Evolutionary conservation across 1,140 invertebrate genomes (phyloP), one percentile per base, ranked within the genome.

Genomic region (Rhynchophorus ferrugineus): DNA sequence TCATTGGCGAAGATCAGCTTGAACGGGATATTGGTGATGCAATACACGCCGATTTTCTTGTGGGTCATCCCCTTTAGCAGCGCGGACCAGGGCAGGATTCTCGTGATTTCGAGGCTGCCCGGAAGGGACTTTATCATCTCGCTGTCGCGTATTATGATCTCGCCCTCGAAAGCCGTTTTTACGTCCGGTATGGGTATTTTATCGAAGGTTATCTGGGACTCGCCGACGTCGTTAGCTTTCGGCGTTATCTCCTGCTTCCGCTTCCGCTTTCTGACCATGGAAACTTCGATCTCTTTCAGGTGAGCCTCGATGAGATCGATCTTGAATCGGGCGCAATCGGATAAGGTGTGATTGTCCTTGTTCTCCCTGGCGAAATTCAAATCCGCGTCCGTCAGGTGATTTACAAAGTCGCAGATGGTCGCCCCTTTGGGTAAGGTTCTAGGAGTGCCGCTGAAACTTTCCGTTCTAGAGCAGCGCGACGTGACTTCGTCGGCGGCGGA

Each of bases 61-160:
- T 21, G 14, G 3, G 45, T 21, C 51, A 57, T 62, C 29, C 53
- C 55, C 45, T 56, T 39, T 7, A 61, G 44, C 34, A 64, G 22
- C 11, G 55, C 53, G 16, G 17, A 33, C 62, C 62, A 64, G 2
- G 62, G 62, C 16, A 64, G 41, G 18, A 64, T 44, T 33, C 62
- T 34, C 1, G 59, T 51, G 21, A 59, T 59, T 13, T 46, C 44
- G 1, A 44, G 49, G 24, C 13, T 35, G 17, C 43, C n/a, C 14
- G 53, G 49, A 43, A 48, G 49, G 3, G 48, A 7, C n/a, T 35
- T 54, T 11, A 63, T 44, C 19, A 56, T 45, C 3, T 54, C 44
- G 21, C 44, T 29, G 43, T 64, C 61, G 6, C 39, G 48, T 11
- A 56, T 38, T 13, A 64, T 49, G 21, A 59, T 59, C 59, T 64